Evolutionary conservation across 2,113 vertebrate species (phyloP).

Genomic region (Harpagus bidentatus): DNA sequence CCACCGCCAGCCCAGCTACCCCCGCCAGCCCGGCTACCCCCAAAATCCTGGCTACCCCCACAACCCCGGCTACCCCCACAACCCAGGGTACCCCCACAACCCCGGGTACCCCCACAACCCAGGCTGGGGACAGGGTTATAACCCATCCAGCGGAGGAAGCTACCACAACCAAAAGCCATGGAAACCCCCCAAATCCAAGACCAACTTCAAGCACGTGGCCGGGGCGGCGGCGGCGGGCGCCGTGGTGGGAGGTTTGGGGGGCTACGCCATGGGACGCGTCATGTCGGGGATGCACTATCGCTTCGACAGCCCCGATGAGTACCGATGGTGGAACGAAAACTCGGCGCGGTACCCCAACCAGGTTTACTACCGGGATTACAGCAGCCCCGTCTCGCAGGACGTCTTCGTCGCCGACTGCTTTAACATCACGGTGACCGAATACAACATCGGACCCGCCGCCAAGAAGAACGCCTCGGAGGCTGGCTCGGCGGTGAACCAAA

Average conservation of each 20-base stretch:
- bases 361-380: conserved; percentile 68
- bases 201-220: conserved; percentile 70
- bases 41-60: background rate
- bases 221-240: conserved; percentile 64
- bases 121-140: conserved; percentile 45
- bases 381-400: conserved; percentile 58
- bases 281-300: conserved; percentile 66
- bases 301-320: conserved; percentile 71
- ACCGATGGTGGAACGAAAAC: conserved; percentile 68
- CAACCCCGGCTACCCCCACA: background rate
- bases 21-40: conserved; percentile 2
- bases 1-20: conserved; percentile 44
- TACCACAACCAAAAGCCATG: conserved; percentile 62
- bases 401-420: conserved; percentile 74
- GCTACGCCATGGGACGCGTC: conserved; percentile 71
- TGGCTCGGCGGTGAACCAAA: background rate
- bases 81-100: background rate
- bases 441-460: conserved; percentile 70
- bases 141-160: conserved; percentile 26
- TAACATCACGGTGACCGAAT: conserved; percentile 72
- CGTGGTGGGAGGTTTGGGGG: conserved; percentile 67
- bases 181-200: conserved; percentile 72
- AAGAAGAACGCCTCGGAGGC: conserved; percentile 14
- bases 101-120: background rate
- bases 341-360: conserved; percentile 67